Evolutionary conservation across 2,888 invertebrate genomes (phyloP), one percentile per base, ranked within the genome.

Genomic region (Penaeus monodon): DNA sequence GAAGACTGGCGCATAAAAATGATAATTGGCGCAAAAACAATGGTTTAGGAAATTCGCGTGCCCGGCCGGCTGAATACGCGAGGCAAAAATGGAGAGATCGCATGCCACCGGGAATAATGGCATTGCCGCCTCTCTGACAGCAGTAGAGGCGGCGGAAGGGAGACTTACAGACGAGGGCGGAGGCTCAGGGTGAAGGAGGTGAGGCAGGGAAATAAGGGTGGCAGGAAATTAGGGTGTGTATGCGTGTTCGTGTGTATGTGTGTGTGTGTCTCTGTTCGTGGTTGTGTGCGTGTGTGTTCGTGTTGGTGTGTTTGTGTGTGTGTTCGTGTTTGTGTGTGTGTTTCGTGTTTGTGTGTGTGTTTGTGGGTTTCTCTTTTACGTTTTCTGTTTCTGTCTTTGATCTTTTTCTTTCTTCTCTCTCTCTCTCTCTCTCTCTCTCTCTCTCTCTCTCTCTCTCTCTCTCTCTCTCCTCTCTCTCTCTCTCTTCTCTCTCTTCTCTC

Each of bases 11-110:
- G 76, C 38, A 79, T 73, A 85, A 81, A 85, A 85, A 85, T 81
- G 66, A 66, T 85, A 85, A 85, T 85, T 76, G 85, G 66, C 66
- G 74, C 85, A 81, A 81, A 85, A 85, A 85, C 85, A 85, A 85
- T 85, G 81, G 85, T 65, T 85, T 66, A 44, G 64, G 14, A 44
- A 76, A 81, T 81, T 81, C 81, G 85, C 79, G 85, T 85, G 85
- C 29, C 49, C 65, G n/a, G 10, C 64, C 44, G 74, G 76, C 33
- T 49, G 74, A 85, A 81, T 81, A 66, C 76, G 81, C 44, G 49
- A 29, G 70, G 65, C 68, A 85, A 85, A 85, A 85, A 85, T 85
- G 81, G 76, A 38, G 76, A 85, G 81, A 85, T 85, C 76, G 85
- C 85, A 85, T 85, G 85, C 66, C 65, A 27, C 68, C n/a, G 64